Evolutionary conservation across 64 coral and sea anemone species (phyloP).

Genomic region (Stichodactyla helianthus): DNA sequence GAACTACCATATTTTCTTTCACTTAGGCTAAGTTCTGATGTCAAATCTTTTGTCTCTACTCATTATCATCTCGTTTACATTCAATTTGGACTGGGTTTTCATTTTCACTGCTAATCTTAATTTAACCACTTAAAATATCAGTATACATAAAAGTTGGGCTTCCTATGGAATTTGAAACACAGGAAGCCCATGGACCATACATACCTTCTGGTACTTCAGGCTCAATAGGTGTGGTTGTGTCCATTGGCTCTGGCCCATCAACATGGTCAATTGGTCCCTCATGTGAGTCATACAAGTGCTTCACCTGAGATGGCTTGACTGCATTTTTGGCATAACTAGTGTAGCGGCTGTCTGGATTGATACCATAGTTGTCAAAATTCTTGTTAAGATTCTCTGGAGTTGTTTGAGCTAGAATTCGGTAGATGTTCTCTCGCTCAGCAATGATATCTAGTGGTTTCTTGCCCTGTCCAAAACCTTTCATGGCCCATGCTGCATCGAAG

Average conservation of each 20-base stretch:
- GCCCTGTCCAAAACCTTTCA: slow-evolving; percentile 84
- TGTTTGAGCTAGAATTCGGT: slow-evolving; percentile 78
- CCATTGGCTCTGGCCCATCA: slow-evolving; percentile 72
- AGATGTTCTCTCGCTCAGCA: slow-evolving; percentile 82
- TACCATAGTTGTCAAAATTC: slow-evolving; percentile 72
- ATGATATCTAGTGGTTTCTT: slow-evolving; percentile 76
- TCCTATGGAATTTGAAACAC: background rate
- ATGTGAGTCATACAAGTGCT: slow-evolving; percentile 69
- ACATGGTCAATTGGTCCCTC: slow-evolving; percentile 49
- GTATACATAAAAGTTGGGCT: background rate
- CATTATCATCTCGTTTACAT: no score
- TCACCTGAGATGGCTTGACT: slow-evolving; percentile 48
- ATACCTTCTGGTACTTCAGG: background rate
- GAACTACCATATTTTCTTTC: no score
- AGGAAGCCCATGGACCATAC: background rate
- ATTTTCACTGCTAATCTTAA: no score
- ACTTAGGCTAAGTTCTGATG: no score
- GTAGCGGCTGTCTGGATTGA: slow-evolving; percentile 82
- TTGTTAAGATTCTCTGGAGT: slow-evolving; percentile 82
- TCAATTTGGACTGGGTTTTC: no score
- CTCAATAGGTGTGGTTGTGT: slow-evolving; percentile 29
- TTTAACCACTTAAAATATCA: background rate
- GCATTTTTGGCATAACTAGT: slow-evolving; percentile 63
- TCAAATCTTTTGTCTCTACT: no score
- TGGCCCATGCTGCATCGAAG: slow-evolving; percentile 97